Base-by-base conservation (phyloP, 2,888 invertebrate species). In the Himalopsyche anomala region DNA sequence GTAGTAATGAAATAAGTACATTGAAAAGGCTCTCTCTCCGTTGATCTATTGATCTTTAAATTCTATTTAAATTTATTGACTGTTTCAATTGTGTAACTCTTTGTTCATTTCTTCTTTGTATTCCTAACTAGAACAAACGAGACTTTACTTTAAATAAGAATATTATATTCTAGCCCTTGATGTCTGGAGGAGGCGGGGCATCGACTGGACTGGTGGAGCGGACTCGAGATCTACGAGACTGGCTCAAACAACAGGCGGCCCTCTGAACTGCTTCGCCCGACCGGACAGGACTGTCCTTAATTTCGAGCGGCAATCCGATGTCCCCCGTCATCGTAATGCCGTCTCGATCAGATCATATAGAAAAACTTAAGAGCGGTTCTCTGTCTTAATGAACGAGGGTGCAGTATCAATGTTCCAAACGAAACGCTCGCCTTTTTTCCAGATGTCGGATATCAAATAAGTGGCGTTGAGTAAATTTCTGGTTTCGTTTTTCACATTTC, bases 181-280 rank as follows among this genome's bases (percentile, higher is more conserved):
- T 79, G 28, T 74, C 91, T 3, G 89, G 91, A 4, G 91, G 91
- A 12, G 93, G 94, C 42, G 94, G 94, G 83, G 94, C 94, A 38
- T 94, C 95, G 2, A 94, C 95, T 9, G 95, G 94, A 84, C 90
- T 95, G 84, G 95, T 95, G 81, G 95, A 95, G 89, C 92, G 95
- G 55, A 95, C 95, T 1, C 92, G 94, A 85, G 95, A 95, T 89
- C 91, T 95, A 87, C 92, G 95, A 87, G 95, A 95, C 89, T 95
- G 95, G 95, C 90, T 95, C 86, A 92, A 94, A 19, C 95, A 95
- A 54, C 89, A 89, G 56, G 88, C 89, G 5, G 88, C 89, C 36
- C 84, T 89, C 17, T 89, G 85, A 87, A 19, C 62, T 3, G 28
- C 19, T 19, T 28, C 62, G 8, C n/a, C 62, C 8, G 11, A n/a